Evolutionary conservation across 2,797 vertebrate genomes (phyloP).

Genomic region (Anas bernieri): DNA sequence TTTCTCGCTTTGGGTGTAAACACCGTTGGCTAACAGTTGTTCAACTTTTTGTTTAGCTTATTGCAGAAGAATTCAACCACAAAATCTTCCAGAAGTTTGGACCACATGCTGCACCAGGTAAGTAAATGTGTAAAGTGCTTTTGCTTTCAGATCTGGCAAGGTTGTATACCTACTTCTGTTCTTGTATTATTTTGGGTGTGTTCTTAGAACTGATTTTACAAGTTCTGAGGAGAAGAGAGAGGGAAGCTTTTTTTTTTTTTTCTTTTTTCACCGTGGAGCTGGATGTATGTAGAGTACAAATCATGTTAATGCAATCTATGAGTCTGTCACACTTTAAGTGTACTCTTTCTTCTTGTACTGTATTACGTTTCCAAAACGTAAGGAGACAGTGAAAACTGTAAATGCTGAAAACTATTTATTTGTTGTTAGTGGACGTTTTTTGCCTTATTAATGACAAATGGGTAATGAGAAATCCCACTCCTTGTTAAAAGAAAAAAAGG

Average conservation of each 20-base stretch:
- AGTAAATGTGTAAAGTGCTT: neutral
- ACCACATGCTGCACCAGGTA: conserved; percentile 81
- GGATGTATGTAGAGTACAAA: neutral
- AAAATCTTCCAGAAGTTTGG: conserved; percentile 83
- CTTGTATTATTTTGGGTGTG: neutral
- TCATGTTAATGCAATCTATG: neutral
- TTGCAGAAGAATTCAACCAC: conserved; percentile 95
- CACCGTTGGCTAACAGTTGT: neutral
- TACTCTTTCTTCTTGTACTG: neutral
- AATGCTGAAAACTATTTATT: neutral
- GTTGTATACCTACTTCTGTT: neutral
- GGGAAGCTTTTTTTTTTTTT: neutral
- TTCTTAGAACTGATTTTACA: neutral
- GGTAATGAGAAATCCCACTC: neutral
- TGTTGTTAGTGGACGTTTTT: neutral
- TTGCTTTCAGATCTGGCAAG: conserved; percentile 14
- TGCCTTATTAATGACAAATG: neutral
- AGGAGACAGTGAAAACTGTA: neutral
- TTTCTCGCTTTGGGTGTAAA: neutral
- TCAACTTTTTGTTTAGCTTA: conserved; percentile 82
- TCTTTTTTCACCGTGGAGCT: neutral
- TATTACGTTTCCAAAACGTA: neutral
- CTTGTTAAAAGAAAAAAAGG: neutral
- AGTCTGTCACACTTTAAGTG: neutral
- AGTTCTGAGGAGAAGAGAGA: neutral